phyloP scores from a whole-genome alignment of 2,113 vertebrate species.

The Callospermophilus lateralis region DNA sequence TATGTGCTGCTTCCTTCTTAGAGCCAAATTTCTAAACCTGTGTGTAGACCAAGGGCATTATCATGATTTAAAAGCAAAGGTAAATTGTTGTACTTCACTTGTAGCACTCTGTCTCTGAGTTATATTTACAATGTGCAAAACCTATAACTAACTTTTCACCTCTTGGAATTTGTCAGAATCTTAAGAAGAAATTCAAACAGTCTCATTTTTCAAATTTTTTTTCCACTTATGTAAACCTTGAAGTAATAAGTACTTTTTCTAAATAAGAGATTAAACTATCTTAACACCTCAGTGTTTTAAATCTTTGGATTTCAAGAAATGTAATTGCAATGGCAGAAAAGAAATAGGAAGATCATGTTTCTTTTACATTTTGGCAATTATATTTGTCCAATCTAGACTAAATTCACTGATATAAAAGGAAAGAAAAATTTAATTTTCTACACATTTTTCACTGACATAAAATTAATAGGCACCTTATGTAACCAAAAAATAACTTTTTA shows the following conservation, averaged over 20 bases:
- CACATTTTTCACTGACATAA: neutral
- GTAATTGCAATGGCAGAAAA: neutral
- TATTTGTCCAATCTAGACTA: neutral
- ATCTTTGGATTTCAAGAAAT: neutral
- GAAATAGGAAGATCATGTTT: neutral
- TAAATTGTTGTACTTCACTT: constrained; percentile 44
- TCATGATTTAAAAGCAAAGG: constrained; percentile 58
- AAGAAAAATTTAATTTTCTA: neutral
- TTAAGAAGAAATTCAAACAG: constrained; percentile 58
- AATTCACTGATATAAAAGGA: neutral
- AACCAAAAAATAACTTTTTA: neutral
- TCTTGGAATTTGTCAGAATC: constrained; percentile 44
- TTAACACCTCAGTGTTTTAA: neutral
- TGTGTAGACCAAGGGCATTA: neutral
- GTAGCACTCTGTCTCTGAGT: neutral
- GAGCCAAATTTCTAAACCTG: constrained; percentile 9
- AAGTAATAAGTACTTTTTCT: neutral
- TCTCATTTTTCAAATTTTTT: constrained; percentile 4
- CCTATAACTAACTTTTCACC: neutral
- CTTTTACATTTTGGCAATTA: neutral
- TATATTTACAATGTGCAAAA: constrained; percentile 3
- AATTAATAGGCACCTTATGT: neutral
- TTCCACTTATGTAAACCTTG: neutral
- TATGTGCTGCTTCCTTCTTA: neutral
- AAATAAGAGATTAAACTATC: neutral